Evolutionary conservation across 2,113 vertebrate genomes (phyloP).

Genomic region (Sphaerodactylus townsendi): DNA sequence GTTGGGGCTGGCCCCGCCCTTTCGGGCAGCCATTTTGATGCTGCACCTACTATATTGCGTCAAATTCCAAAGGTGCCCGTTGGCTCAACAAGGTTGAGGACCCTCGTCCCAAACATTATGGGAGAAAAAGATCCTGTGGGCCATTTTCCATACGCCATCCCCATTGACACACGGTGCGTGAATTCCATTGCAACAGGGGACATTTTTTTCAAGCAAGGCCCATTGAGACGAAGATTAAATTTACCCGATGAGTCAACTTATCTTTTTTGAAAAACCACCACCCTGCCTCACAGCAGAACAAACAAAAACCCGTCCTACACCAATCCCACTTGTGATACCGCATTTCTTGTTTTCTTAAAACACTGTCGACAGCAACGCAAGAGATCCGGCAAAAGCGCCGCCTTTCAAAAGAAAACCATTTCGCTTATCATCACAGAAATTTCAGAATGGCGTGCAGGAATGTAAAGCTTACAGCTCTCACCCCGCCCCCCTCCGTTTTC

Average conservation of each 20-base stretch:
- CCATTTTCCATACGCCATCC: too few species aligned
- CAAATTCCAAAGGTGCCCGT: too few species aligned
- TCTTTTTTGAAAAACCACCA: not conserved
- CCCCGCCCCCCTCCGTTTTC: too few species aligned
- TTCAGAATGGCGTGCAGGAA: conserved; percentile 43
- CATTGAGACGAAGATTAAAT: not conserved
- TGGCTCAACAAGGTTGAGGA: too few species aligned
- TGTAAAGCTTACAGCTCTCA: conserved; percentile 20
- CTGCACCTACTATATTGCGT: too few species aligned
- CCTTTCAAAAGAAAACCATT: conserved; percentile 56
- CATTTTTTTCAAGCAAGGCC: too few species aligned
- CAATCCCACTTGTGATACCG: not conserved
- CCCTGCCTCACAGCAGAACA: conserved; percentile 6
- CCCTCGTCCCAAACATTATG: too few species aligned
- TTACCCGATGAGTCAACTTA: conserved; percentile 10
- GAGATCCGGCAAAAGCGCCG: conserved; percentile 40
- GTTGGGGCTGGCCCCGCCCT: too few species aligned
- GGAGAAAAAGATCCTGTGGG: too few species aligned
- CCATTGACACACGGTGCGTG: too few species aligned
- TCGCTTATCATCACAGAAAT: conserved; percentile 1
- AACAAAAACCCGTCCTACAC: conserved; percentile 21
- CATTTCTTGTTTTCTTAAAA: not conserved
- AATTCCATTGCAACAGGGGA: too few species aligned
- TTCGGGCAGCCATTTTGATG: too few species aligned
- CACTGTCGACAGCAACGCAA: conserved; percentile 32